Percentiles rank a stretch among this genome's conserved stretches.
Evolutionary conservation across 2,113 vertebrate species (phyloP).

Genomic region (Solea solea): DNA sequence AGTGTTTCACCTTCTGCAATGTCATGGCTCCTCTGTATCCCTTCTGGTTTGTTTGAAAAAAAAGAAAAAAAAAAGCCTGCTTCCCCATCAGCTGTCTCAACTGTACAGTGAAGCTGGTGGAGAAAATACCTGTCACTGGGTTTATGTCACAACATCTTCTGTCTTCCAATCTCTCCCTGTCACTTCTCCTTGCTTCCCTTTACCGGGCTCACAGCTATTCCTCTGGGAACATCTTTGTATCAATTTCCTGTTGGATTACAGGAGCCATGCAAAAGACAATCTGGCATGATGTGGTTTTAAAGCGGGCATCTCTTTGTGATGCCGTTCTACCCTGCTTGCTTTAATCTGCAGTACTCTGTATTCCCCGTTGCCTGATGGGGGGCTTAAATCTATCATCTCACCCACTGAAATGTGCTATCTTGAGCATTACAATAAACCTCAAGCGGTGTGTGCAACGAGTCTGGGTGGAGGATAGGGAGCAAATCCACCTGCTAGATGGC

Average conservation of each 20-base stretch:
- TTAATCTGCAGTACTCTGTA: conserved; percentile 73
- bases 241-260: conserved; percentile 78
- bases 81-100: conserved; percentile 55
- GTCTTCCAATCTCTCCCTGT: conserved; percentile 71
- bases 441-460: conserved; percentile 46
- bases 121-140: conserved; percentile 68
- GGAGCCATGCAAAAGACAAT: conserved; percentile 75
- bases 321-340: conserved; percentile 67
- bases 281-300: conserved; percentile 76
- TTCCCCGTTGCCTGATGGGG: conserved; percentile 77
- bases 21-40: conserved; percentile 65
- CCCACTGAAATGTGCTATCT: conserved; percentile 77
- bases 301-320: conserved; percentile 65
- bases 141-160: conserved; percentile 68
- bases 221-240: conserved; percentile 75
- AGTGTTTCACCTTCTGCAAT: conserved; percentile 76
- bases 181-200: conserved; percentile 70
- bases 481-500: conserved; percentile 81
- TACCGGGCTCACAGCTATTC: conserved; percentile 52
- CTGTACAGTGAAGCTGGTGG: conserved; percentile 49
- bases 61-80: conserved; percentile 20
- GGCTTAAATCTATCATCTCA: conserved; percentile 79
- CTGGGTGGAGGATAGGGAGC: background rate
- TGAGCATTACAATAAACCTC: conserved; percentile 72
- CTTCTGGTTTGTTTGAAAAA: conserved; percentile 41